Conservation (phyloP, 2,888 invertebrate genomes). For the Gymnoscelis rufifasciata region DNA sequence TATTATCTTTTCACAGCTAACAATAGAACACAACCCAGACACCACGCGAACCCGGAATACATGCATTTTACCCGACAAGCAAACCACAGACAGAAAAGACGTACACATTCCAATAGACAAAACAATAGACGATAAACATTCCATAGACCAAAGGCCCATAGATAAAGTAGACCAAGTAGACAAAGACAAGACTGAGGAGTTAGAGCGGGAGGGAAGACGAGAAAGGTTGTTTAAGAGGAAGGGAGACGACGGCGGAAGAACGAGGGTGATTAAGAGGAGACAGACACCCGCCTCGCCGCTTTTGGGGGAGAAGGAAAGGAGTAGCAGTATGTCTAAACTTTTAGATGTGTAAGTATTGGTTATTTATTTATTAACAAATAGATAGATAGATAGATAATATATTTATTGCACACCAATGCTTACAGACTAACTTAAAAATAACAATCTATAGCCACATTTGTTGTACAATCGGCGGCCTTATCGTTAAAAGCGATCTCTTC, state of each 20-base stretch:
- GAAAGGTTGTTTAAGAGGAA: slow-evolving; percentile 71
- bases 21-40: slow-evolving; percentile 93
- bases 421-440: no score
- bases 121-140: not conserved
- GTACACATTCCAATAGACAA: slow-evolving; percentile 24
- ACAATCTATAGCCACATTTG: no score
- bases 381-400: no score
- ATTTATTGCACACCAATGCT: no score
- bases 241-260: slow-evolving; percentile 57
- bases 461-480: no score
- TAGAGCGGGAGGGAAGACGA: slow-evolving; percentile 38
- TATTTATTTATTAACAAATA: no score
- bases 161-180: slow-evolving; percentile 5
- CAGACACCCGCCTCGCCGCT: slow-evolving; percentile 61
- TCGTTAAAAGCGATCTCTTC: no score
- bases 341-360: slow-evolving; percentile 81
- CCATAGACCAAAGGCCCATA: slow-evolving; percentile 41
- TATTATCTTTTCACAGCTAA: slow-evolving; percentile 76
- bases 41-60: slow-evolving; percentile 53
- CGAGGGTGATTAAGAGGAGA: slow-evolving; percentile 53
- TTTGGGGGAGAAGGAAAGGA: slow-evolving; percentile 87
- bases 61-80: slow-evolving; percentile 19
- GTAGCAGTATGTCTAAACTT: slow-evolving; percentile 91
- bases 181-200: slow-evolving; percentile 48
- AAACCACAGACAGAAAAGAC: not conserved